Evolutionary conservation across 2,797 vertebrate genomes (phyloP).

Genomic region (Enteromius mattozi): DNA sequence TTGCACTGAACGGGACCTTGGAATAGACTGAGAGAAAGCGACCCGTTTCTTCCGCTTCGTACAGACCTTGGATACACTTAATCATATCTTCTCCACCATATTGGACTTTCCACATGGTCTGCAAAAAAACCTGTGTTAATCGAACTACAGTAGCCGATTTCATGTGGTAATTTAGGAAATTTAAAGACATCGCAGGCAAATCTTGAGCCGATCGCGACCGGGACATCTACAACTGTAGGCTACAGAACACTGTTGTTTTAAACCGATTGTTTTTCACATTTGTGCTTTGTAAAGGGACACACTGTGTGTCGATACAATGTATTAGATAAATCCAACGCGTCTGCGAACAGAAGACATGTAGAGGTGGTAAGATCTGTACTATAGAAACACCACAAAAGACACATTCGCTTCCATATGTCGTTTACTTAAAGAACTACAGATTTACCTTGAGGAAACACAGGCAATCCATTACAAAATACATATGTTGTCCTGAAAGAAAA

Average conservation of each 20-base stretch:
- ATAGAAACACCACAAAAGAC: conserved; percentile 62
- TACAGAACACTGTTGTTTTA: background rate
- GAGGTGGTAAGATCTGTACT: conserved; percentile 25
- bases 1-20: conserved; percentile 41
- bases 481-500: conserved; percentile 54
- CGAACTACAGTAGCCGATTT: conserved; percentile 26
- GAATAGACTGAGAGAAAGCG: conserved; percentile 2
- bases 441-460: conserved; percentile 63
- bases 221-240: background rate
- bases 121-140: conserved; percentile 23
- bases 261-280: background rate
- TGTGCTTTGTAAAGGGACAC: background rate
- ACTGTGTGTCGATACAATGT: background rate
- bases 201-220: background rate
- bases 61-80: conserved; percentile 43
- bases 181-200: background rate
- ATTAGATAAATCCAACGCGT: background rate
- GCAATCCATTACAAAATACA: conserved; percentile 57
- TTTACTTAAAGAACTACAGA: conserved; percentile 65
- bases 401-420: conserved; percentile 57
- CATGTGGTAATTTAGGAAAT: background rate
- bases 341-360: background rate
- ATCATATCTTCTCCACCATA: conserved; percentile 48
- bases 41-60: conserved; percentile 38
- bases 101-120: conserved; percentile 20